These are phyloP conservation scores for Cydia fagiglandana DNA, from an alignment of 1,140 invertebrate genomes.

Conservation along the genomic window DNA sequence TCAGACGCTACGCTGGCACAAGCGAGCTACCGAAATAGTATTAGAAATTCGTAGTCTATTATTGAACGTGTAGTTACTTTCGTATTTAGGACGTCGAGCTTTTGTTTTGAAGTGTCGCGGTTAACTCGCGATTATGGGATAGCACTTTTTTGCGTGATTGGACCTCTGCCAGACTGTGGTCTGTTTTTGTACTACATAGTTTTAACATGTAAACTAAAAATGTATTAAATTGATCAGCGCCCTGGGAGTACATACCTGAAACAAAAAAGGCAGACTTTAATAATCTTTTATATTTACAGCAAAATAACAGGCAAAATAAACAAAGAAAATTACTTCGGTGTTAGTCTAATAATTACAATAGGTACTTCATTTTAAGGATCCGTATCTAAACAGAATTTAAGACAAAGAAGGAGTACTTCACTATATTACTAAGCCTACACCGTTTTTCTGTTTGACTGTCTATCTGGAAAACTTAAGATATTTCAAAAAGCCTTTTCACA, in stretches of 20 bases:
- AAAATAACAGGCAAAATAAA: not conserved
- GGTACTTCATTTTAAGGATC: too few relatives aligned
- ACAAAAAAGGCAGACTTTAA: not conserved
- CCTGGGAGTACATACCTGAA: not conserved
- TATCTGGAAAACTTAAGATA: too few relatives aligned
- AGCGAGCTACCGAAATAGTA: conserved; percentile 66
- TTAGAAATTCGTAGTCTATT: conserved; percentile 72
- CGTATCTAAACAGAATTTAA: too few relatives aligned
- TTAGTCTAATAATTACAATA: too few relatives aligned
- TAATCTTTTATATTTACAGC: not conserved
- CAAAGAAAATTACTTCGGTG: too few relatives aligned
- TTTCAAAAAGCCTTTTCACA: too few relatives aligned
- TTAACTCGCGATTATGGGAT: conserved; percentile 17
- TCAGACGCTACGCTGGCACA: conserved; percentile 58
- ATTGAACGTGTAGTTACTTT: conserved; percentile 57
- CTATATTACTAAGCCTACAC: too few relatives aligned
- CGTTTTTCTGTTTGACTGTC: too few relatives aligned
- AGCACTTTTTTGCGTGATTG: conserved; percentile 30
- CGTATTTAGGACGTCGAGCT: conserved; percentile 57
- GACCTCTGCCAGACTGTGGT: conserved; percentile 32
- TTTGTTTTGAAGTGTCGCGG: conserved; percentile 41
- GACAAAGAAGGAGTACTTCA: too few relatives aligned
- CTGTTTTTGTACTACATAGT: not conserved
- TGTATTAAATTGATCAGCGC: not conserved
- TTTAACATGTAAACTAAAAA: not conserved